Base-by-base conservation (phyloP, 2,113 vertebrate genomes). In the Seriola rivoliana region DNA sequence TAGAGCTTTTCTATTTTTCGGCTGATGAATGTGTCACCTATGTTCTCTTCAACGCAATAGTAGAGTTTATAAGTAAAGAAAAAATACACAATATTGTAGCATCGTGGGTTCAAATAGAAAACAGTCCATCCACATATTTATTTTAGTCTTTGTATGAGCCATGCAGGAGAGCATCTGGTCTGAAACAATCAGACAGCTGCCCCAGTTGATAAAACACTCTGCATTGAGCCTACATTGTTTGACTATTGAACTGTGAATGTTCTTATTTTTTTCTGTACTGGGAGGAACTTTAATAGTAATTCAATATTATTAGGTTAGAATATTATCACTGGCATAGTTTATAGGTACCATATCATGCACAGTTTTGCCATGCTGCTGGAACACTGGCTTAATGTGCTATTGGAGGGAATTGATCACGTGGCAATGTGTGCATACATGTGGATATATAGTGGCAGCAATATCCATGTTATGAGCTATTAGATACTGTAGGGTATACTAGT, bases 351-450 rank as follows among this genome's bases (percentile, higher is more conserved):
- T 34, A 75, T 71, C 71, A 63, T 23, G 23, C 62, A 23, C n/a
- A 42, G 54, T 19, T 52, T 36, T 67, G 69, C 21, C 9, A 19
- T 72, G 54, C 72, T 62, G 42, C 55, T 65, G 40, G 38, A 79
- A 40, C 59, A 64, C 42, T 62, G 69, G 32, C 60, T 69, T 75
- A 52, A 85, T 78, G 70, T 62, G 81, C 68, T 38, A 65, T 68
- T 75, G 46, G 71, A 83, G 72, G 79, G 85, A 52, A 4, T 32
- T 21, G 55, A 57, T 84, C 67, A 80, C 59, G 11, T 77, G 84
- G 23, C 3, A 0, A 59, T 14, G 69, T 77, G 68, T 74, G 52
- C 70, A 60, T 69, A 69, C 65, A 52, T 66, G 63, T 70, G 65
- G 32, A 70, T 64, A 59, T 36, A 17, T 13, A 63, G 57, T 57